phyloP scores from a whole-genome alignment of 2,797 vertebrate species.

The Pteronotus mesoamericanus region DNA sequence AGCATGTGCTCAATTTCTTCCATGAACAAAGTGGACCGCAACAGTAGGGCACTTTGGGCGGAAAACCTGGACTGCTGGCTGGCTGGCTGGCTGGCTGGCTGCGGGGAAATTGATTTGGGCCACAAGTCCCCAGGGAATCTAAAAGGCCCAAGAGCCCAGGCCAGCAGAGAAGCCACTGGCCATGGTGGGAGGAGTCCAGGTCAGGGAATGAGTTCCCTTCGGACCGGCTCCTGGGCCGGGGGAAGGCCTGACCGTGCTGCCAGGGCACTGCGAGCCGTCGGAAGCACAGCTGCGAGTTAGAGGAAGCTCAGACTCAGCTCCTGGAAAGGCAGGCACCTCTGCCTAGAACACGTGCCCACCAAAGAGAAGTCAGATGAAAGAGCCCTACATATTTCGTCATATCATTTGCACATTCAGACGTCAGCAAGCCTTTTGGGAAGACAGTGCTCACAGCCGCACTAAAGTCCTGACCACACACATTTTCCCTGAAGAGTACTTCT shows the following conservation, averaged over 20 bases:
- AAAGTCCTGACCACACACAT: not conserved
- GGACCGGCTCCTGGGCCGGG: not conserved
- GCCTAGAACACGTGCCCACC: not conserved
- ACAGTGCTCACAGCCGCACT: conserved; percentile 23
- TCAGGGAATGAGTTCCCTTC: not conserved
- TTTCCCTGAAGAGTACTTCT: conserved; percentile 58
- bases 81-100: not conserved
- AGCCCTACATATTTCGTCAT: not conserved
- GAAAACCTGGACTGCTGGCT: not conserved
- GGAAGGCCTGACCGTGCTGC: not conserved
- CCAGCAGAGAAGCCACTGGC: not conserved
- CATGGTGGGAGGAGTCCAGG: not conserved
- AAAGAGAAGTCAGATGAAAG: not conserved
- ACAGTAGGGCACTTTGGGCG: not conserved
- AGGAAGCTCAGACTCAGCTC: not conserved
- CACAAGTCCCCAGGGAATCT: not conserved
- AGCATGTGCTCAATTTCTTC: not conserved
- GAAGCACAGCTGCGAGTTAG: not conserved
- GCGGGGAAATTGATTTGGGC: not conserved
- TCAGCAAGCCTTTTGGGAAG: conserved; percentile 50
- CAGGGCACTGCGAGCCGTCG: rapidly evolving
- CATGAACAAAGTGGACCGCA: not conserved
- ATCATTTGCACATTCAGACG: conserved; percentile 30
- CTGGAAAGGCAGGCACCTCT: not conserved
- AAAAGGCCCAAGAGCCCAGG: not conserved